phyloP scores from a whole-genome alignment of 2,113 vertebrate species.

The Castor canadensis region DNA sequence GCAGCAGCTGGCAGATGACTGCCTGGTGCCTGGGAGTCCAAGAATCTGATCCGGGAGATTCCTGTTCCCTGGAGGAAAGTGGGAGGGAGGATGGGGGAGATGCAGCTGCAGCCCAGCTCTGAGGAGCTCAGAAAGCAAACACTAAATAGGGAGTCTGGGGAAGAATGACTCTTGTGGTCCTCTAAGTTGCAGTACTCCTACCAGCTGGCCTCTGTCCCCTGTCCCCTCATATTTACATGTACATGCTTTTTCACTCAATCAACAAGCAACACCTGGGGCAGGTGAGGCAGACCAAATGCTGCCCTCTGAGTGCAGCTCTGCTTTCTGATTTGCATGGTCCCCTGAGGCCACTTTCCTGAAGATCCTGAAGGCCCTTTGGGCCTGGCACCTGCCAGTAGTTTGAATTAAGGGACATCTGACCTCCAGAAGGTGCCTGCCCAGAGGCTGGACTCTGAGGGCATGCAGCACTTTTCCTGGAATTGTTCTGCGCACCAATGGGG shows the following conservation, averaged over 20 bases:
- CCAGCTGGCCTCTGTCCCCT: neutral
- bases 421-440: no score
- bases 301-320: neutral
- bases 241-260: neutral
- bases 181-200: neutral
- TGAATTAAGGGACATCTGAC: neutral
- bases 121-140: neutral
- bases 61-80: conserved; percentile 10
- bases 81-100: neutral
- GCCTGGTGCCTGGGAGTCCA: conserved; percentile 62
- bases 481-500: neutral
- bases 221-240: neutral
- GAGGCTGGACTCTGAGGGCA: neutral
- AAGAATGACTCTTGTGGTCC: neutral
- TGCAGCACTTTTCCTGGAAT: neutral
- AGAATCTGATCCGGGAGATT: conserved; percentile 71
- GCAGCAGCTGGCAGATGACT: conserved; percentile 69
- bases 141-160: neutral
- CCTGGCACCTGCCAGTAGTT: neutral
- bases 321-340: neutral
- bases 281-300: neutral
- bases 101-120: neutral
- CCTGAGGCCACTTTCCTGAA: neutral
- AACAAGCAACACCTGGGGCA: neutral
- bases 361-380: neutral